phyloP scores from a whole-genome alignment of 2,113 vertebrate species.

The Upupa epops region DNA sequence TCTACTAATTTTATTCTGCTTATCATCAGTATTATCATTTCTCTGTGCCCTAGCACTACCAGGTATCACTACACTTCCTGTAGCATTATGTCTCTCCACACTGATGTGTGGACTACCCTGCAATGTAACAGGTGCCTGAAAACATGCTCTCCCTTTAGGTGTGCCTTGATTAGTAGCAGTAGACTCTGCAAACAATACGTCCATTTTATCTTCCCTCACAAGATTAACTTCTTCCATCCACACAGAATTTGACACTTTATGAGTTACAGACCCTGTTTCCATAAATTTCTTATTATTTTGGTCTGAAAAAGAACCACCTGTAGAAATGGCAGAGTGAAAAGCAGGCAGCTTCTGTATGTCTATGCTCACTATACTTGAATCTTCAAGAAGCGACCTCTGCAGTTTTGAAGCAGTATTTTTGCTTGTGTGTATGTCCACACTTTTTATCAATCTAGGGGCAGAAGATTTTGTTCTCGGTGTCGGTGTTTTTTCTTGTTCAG shows the following conservation, averaged over 20 bases:
- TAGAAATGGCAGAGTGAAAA: background rate
- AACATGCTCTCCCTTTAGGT: background rate
- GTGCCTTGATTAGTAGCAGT: background rate
- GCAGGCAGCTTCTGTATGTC: background rate
- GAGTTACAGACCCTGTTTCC: background rate
- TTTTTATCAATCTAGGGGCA: slow-evolving; percentile 24
- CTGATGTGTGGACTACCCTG: background rate
- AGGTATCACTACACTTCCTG: background rate
- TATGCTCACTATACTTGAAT: background rate
- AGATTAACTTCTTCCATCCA: background rate
- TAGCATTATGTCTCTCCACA: background rate
- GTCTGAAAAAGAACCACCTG: background rate
- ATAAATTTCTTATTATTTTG: slow-evolving; percentile 12
- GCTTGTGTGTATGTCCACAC: background rate
- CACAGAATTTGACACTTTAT: background rate
- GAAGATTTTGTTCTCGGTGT: background rate
- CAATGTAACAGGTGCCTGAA: background rate
- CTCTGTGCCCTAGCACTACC: background rate
- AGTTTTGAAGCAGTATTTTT: background rate
- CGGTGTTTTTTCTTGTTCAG: slow-evolving; percentile 22
- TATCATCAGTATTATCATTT: background rate
- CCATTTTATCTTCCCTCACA: background rate
- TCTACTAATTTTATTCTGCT: background rate
- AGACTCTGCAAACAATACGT: background rate
- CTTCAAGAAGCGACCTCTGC: background rate